Conservation (phyloP, 2,888 invertebrate species). For the Arrhopalites spinosus region DNA sequence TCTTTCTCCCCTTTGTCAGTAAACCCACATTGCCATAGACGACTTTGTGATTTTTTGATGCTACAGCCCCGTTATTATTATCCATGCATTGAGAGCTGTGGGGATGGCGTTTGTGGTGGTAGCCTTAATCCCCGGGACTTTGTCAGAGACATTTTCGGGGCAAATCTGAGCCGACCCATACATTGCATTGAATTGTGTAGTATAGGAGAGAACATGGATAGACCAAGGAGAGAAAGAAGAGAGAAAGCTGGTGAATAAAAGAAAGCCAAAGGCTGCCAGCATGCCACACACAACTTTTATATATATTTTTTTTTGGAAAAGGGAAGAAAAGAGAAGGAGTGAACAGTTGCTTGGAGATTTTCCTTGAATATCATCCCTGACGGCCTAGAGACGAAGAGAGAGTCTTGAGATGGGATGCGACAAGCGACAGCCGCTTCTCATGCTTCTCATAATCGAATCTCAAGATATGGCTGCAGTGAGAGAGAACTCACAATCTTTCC, state of each 20-base stretch:
- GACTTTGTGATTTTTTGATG: no score
- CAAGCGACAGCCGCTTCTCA: neutral
- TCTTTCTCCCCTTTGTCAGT: neutral
- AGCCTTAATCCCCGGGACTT: no score
- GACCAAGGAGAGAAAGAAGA: neutral
- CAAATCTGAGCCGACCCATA: no score
- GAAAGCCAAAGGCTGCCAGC: no score
- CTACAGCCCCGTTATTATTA: no score
- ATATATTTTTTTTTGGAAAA: neutral
- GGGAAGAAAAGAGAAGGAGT: neutral
- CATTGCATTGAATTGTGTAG: neutral
- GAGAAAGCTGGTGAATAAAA: neutral
- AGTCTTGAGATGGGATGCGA: neutral
- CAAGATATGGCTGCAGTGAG: neutral
- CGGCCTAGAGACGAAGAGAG: neutral
- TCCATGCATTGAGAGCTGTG: neutral
- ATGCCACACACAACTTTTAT: no score
- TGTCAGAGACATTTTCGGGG: no score
- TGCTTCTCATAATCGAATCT: slow-evolving; percentile 10
- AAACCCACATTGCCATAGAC: neutral
- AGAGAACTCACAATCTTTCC: no score
- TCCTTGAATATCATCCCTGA: neutral
- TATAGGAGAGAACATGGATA: neutral
- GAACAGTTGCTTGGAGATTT: neutral
- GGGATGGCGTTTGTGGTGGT: neutral